A percentile compares a stretch with the other conserved stretches of the same genome.
phyloP scores from a whole-genome alignment of 2,113 vertebrate genomes.

The Limanda limanda region DNA sequence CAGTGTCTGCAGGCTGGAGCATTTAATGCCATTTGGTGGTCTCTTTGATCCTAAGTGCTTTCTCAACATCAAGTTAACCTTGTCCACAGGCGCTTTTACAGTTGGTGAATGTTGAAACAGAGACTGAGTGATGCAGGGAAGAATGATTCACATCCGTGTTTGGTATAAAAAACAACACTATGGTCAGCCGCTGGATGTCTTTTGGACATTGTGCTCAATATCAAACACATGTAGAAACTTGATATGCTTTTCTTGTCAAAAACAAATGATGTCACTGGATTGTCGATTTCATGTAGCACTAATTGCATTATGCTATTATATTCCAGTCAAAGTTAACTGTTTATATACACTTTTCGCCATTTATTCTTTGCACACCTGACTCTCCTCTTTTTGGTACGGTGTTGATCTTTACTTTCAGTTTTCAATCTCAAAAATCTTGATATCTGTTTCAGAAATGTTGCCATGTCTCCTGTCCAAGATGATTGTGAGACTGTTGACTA shows the following conservation, averaged over 20 bases:
- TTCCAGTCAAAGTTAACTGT: neutral
- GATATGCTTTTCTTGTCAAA: constrained; percentile 10
- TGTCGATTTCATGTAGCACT: neutral
- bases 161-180: constrained; percentile 8
- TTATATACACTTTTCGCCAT: neutral
- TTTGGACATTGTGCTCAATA: constrained; percentile 33
- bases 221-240: constrained; percentile 28
- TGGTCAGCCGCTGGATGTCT: constrained; percentile 4
- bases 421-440: neutral
- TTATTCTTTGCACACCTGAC: neutral
- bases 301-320: neutral
- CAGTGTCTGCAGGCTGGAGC: constrained; percentile 35
- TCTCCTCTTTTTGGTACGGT: neutral
- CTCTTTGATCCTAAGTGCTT: constrained; percentile 60
- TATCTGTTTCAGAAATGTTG: neutral
- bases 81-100: constrained; percentile 14
- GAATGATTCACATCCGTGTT: constrained; percentile 44
- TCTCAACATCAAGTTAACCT: constrained; percentile 38
- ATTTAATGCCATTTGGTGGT: constrained; percentile 38
- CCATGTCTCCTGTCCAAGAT: neutral
- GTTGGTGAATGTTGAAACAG: constrained; percentile 29
- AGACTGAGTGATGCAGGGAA: constrained; percentile 23
- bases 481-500: neutral
- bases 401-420: neutral
- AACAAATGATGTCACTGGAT: constrained; percentile 25